Base-by-base conservation (phyloP, 2,888 invertebrate genomes). In the Ormyrus rosae region DNA sequence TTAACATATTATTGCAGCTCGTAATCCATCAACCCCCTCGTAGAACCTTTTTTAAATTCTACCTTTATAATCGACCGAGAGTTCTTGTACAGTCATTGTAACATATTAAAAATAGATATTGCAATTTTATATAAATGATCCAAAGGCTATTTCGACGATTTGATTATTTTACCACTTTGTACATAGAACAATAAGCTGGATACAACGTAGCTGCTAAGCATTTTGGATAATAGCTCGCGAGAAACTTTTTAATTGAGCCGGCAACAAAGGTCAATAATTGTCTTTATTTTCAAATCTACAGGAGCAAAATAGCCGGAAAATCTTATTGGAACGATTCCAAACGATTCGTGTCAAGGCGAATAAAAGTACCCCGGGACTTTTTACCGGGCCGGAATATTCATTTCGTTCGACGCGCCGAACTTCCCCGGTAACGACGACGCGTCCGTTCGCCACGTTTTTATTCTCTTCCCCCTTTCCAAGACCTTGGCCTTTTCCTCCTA, bases 271-370 rank as follows among this genome's bases (percentile, higher is more conserved):
- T 48, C 64, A 13, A n/a, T n/a, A 73, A 73, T 73, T 64, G 64
- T 64, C 58, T 60, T 34, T 19, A 19, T 11, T 70, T 70, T 70
- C 60, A 6, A 48, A 50, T 19, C 13, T 9, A 61, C 34, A 45
- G 34, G 10, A 34, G 34, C 34, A 46, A 45, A 9, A 61, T 13
- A 51, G n/a, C 34, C 55, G 19, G 19, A 48, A 50, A 55, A 55
- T 9, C 50, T 19, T 7, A n/a, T 53, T 76, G 75, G 75, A 76
- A 10, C 9, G 4, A 5, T 8, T 60, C 75, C 75, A 76, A 68
- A 46, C 19, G 61, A 76, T 76, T 19, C 61, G 68, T 76, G 75
- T 76, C 75, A 76, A 76, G 75, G 75, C 45, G 68, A 76, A 60
- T 53, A 65, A 70, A 64, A 63, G 53, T 34, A 7, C 53, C 34